Evolutionary conservation across 2,113 vertebrate genomes (phyloP).

Genomic region (Urocolius indicus): DNA sequence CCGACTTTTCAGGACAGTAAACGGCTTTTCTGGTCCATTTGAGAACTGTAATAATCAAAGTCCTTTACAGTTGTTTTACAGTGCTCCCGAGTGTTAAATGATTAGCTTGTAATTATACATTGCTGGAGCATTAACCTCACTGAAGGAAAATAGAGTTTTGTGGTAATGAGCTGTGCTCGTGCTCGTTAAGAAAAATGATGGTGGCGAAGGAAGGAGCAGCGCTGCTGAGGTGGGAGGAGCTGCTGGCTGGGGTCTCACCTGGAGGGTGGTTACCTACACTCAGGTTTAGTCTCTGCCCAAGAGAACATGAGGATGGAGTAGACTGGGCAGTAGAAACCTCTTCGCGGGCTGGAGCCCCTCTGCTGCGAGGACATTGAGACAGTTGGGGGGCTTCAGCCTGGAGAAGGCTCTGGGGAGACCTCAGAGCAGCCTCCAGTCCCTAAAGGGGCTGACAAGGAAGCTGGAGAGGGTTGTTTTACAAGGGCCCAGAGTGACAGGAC

Average conservation of each 20-base stretch:
- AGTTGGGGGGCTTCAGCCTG: too few species aligned
- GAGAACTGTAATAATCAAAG: conserved; percentile 69
- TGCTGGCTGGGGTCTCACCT: not conserved
- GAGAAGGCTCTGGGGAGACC: too few species aligned
- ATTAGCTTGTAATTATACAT: conserved; percentile 74
- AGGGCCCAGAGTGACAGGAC: too few species aligned
- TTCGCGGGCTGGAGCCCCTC: too few species aligned
- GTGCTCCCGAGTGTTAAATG: conserved; percentile 75
- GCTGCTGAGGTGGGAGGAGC: not conserved
- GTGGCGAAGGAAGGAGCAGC: not conserved
- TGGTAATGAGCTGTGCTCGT: conserved; percentile 68
- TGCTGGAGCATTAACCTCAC: conserved; percentile 64
- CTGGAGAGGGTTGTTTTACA: too few species aligned
- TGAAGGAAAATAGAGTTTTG: conserved; percentile 60
- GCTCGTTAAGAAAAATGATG: conserved; percentile 60
- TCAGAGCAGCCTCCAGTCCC: too few species aligned
- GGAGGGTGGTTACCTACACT: not conserved
- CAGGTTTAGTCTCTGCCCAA: not conserved
- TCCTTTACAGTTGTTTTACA: conserved; percentile 69
- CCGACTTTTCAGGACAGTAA: conserved; percentile 63
- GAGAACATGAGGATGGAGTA: fast-evolving
- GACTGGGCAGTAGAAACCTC: not conserved
- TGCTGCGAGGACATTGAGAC: too few species aligned
- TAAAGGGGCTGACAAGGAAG: too few species aligned
- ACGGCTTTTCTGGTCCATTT: conserved; percentile 72